Base-by-base conservation (phyloP, 2,888 invertebrate genomes). In the Hydrotaea cyrtoneurina region DNA sequence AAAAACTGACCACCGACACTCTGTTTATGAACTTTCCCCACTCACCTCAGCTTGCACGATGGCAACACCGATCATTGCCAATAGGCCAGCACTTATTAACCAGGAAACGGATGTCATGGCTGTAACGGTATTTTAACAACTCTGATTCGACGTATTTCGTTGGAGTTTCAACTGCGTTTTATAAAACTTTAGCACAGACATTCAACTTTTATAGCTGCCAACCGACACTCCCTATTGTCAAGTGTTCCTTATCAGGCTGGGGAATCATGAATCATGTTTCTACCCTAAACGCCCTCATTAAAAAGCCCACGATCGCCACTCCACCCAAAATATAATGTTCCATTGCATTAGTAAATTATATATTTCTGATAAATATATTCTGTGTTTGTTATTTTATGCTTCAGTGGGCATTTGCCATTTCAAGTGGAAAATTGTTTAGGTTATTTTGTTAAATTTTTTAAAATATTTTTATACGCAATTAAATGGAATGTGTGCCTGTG, bases 21-120 rank as follows among this genome's bases (percentile, higher is more conserved):
- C n/a, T n/a, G n/a, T n/a, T n/a, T n/a, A n/a, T n/a, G n/a, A n/a
- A n/a, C n/a, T 31, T 31, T 57, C 21, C 21, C 23, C 11, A 87
- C 88, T 87, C 62, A 90, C 90, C 83, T 88, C 90, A 2, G 88
- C 89, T 72, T 87, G 75, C n/a, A 83, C 72, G 8, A 31, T 78
- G 62, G 62, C 80, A 7, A 57, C 26, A n/a, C 3, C 82, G 0
- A 88, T 36, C 0, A 59, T 0, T 15, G 59, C 50, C 39, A 73
- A 26, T 66, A 77, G 0, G 31, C 19, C 31, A 2, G 76, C 13
- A 13, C 46, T 39, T 3, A 64, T 11, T n/a, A 46, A 21, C 46
- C 17, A 55, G 2, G 39, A 23, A 13, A 31, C 31, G 31, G 31
- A 31, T 31, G 62, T 13, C 79, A 80, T 82, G 15, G 19, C 77